Evolutionary conservation across 2,888 invertebrate genomes (phyloP).

Genomic region (Amiota communis): DNA sequence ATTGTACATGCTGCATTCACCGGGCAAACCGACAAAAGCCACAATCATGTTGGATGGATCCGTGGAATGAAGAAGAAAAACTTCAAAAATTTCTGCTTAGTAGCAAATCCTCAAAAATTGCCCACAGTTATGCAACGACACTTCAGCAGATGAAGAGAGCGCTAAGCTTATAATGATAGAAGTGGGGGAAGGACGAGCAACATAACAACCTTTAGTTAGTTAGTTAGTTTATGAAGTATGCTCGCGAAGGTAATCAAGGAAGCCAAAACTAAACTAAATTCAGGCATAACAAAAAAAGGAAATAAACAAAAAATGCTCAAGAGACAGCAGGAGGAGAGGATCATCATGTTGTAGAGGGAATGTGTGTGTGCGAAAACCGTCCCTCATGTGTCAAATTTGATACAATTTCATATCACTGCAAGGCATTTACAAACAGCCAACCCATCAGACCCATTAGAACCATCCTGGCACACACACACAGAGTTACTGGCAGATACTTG

Average conservation of each 20-base stretch:
- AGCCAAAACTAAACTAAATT: neutral
- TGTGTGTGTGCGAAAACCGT: neutral
- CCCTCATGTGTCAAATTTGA: neutral
- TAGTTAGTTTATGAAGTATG: neutral
- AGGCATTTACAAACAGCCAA: slow-evolving; percentile 1
- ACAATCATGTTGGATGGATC: neutral
- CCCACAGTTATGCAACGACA: slow-evolving; percentile 54
- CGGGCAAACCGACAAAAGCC: neutral
- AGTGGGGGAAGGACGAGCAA: neutral
- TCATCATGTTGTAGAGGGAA: neutral
- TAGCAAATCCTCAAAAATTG: slow-evolving; percentile 57
- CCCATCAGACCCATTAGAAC: neutral
- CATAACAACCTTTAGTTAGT: neutral
- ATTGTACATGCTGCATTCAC: neutral
- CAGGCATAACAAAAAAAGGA: neutral
- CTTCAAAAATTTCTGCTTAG: neutral
- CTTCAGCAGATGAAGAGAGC: neutral
- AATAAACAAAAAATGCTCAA: neutral
- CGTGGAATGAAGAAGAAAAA: slow-evolving; percentile 9
- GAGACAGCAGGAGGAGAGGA: too few species aligned
- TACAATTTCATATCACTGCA: slow-evolving; percentile 14
- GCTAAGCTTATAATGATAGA: neutral
- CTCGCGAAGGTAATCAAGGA: neutral
- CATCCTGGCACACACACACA: neutral
- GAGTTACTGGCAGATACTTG: neutral